A percentile compares a stretch with the other conserved stretches of the same genome.
These are phyloP conservation scores for Onychostruthus taczanowskii DNA, from an alignment of 2,113 vertebrate genomes.

Conservation along the genomic window DNA sequence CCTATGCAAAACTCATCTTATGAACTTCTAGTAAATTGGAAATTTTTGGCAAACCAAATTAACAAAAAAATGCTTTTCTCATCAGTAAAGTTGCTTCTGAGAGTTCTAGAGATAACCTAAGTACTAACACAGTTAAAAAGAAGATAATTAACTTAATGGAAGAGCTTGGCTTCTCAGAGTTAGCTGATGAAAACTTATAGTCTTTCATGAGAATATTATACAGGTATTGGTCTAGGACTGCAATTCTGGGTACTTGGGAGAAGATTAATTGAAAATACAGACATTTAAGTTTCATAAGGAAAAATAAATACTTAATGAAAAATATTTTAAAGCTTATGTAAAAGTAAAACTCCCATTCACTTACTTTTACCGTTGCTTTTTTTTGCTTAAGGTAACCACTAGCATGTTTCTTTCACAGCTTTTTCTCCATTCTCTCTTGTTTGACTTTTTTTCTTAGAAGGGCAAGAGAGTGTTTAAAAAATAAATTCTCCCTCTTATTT, in stretches of 20 bases:
- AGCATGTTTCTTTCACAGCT: neutral
- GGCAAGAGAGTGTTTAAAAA: neutral
- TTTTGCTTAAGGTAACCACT: neutral
- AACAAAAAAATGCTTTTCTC: neutral
- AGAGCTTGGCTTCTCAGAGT: neutral
- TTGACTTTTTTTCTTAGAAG: neutral
- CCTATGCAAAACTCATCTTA: neutral
- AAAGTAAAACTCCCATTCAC: fast-evolving
- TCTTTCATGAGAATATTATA: neutral
- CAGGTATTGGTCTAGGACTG: neutral
- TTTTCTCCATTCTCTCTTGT: neutral
- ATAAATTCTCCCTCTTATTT: fast-evolving
- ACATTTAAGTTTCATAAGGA: neutral
- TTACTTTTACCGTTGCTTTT: neutral
- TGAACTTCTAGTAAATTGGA: neutral
- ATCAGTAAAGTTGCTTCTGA: neutral
- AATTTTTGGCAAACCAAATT: neutral
- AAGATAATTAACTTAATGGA: neutral
- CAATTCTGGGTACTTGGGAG: neutral
- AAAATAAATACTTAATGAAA: neutral
- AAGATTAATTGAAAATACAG: neutral
- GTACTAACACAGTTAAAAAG: neutral
- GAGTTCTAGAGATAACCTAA: neutral
- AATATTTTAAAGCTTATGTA: neutral
- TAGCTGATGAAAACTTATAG: neutral